Base-by-base conservation (phyloP, 2,888 invertebrate species). In the Thelaira solivaga region DNA sequence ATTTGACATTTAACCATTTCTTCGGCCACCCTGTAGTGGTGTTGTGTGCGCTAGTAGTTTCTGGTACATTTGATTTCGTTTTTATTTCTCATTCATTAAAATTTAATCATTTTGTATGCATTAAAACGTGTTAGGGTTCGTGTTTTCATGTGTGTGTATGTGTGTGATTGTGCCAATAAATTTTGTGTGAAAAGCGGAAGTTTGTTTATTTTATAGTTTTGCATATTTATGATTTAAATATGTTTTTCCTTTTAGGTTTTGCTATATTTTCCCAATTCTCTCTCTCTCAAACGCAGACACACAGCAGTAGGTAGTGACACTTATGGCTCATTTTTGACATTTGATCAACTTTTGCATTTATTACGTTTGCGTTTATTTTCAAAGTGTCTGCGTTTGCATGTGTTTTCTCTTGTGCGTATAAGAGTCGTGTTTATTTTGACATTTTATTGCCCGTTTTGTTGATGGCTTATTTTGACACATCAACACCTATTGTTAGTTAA, bases 201-300 rank as follows among this genome's bases (percentile, higher is more conserved):
- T 86, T 86, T 84, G 85, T 83, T 87, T 85, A 87, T 87, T 86
- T 86, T 86, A 86, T 86, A 81, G 76, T 74, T 64, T 81, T 78
- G 55, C 73, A 74, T 78, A 75, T 75, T 69, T 72, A 74, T 71
- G 67, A 80, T 80, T 81, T 80, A 47, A 53, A 49, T 69, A 65
- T 75, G 62, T 53, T 62, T 65, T 55, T 8, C 18, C 8, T 20
- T n/a, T 51, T n/a, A n/a, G n/a, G n/a, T n/a, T n/a, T n/a, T n/a
- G n/a, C n/a, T n/a, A n/a, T n/a, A 11, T 41, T 11, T 41, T 39
- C 4, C 34, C 4, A 5, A 13, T 39, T 43, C 47, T 39, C 22
- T 45, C 26, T 31, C 47, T 36, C 62, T 62, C 53, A 49, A 13
- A 53, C 59, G 29, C 49, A 22, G 53, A 47, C 29, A 39, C 67